Conservation (phyloP, 2,888 invertebrate species). For the Biston betularia region DNA sequence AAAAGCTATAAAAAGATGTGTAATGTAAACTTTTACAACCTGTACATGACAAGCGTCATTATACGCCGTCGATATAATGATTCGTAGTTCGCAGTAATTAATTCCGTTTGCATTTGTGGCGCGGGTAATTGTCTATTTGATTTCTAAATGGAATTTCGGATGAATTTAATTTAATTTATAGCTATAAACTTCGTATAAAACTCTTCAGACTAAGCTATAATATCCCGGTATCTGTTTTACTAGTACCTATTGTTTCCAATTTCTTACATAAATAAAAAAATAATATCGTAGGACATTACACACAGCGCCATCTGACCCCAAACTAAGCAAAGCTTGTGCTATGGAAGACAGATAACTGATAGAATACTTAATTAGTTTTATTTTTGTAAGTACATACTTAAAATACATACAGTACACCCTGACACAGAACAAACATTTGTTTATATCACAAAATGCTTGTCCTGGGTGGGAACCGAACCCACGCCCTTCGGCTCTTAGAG, state of each 20-base stretch:
- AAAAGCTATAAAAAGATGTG: neutral
- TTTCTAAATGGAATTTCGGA: constrained; percentile 46
- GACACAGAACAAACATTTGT: too few species aligned
- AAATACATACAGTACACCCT: too few species aligned
- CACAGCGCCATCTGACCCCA: too few species aligned
- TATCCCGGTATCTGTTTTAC: neutral
- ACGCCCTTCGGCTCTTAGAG: too few species aligned
- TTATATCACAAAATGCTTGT: too few species aligned
- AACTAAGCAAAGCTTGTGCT: too few species aligned
- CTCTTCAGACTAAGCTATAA: neutral
- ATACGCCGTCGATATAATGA: constrained; percentile 42
- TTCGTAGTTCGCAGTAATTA: constrained; percentile 43
- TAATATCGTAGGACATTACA: too few species aligned
- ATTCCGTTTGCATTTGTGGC: constrained; percentile 47
- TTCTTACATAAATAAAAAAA: too few species aligned
- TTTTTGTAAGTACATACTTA: too few species aligned
- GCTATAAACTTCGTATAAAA: constrained; percentile 22
- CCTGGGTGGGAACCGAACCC: too few species aligned
- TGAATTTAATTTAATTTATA: constrained; percentile 47
- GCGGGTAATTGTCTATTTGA: constrained; percentile 48
- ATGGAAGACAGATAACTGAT: too few species aligned
- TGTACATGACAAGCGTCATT: constrained; percentile 26
- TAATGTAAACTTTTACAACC: neutral
- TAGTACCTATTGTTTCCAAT: neutral
- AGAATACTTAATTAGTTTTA: too few species aligned